A percentile compares a stretch with the other conserved stretches of the same genome.
phyloP scores from a whole-genome alignment of 2,113 vertebrate species.

The Psittacus erithacus region DNA sequence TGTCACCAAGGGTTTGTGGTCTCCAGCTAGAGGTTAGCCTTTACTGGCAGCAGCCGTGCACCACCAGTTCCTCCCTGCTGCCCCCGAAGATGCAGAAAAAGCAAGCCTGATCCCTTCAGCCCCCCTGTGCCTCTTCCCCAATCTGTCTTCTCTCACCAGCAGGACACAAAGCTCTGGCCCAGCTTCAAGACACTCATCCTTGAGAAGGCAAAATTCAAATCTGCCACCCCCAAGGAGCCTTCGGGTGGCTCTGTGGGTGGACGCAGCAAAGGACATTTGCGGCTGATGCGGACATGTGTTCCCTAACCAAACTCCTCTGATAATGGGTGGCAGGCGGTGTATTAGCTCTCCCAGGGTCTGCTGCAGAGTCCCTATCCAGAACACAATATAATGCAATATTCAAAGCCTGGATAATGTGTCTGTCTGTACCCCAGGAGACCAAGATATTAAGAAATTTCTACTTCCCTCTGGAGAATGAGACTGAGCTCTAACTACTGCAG shows the following conservation, averaged over 20 bases:
- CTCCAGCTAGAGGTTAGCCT: conserved; percentile 14
- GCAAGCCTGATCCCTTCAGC: background rate
- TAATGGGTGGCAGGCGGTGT: background rate
- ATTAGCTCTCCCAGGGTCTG: background rate
- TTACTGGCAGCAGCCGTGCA: conserved; percentile 27
- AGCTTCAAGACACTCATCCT: conserved; percentile 8
- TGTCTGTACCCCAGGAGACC: background rate
- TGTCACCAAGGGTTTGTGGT: conserved; percentile 45
- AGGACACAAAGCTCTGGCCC: background rate
- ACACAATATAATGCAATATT: background rate
- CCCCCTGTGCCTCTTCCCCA: background rate
- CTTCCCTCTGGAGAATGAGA: background rate
- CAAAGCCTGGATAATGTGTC: background rate
- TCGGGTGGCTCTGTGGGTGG: background rate
- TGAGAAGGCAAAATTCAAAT: conserved; percentile 9
- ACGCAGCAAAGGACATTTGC: background rate
- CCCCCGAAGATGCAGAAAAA: background rate
- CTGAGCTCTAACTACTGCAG: background rate
- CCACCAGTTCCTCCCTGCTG: conserved; percentile 43
- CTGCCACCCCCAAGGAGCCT: background rate
- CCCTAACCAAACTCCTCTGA: background rate
- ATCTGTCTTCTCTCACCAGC: background rate
- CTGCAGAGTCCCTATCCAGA: background rate
- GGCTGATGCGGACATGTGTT: rapidly evolving
- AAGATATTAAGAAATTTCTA: background rate